Evolutionary conservation across 53 echinoderm and acorn worm species (phyloP).

Genomic region (Luidia sarsii): DNA sequence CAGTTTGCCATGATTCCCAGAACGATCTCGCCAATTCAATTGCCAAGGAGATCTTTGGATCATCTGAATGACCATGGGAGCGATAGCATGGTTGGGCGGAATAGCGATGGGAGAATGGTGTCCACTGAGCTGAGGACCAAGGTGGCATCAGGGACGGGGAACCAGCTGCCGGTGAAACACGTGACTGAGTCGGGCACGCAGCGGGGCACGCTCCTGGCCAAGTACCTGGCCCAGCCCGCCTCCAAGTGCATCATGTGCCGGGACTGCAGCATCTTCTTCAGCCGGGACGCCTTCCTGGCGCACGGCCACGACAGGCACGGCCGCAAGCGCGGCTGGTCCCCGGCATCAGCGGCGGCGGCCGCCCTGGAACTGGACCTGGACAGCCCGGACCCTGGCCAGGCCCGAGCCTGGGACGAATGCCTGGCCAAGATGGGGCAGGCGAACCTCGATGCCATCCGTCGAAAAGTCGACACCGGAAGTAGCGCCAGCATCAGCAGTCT

Average conservation of each 20-base stretch:
- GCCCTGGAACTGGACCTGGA: conserved; percentile 63
- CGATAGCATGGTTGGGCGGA: conserved; percentile 35
- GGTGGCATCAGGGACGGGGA: conserved; percentile 6
- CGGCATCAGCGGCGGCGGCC: conserved; percentile 4
- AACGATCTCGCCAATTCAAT: conserved; percentile 25
- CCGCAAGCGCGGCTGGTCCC: conserved; percentile 59
- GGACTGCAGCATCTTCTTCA: conserved; percentile 82
- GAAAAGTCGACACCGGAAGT: too few relatives aligned
- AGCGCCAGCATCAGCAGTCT: not conserved
- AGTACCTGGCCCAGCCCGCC: conserved; percentile 60
- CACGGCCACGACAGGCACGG: conserved; percentile 80
- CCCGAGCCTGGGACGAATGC: conserved; percentile 64
- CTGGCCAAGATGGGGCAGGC: conserved; percentile 45
- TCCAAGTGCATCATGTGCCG: conserved; percentile 81
- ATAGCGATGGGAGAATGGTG: not conserved
- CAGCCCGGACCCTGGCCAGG: conserved; percentile 61
- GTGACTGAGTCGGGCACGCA: conserved; percentile 60
- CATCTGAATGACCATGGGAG: conserved; percentile 7
- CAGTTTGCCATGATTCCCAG: conserved; percentile 13
- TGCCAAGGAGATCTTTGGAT: not conserved
- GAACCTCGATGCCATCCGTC: not conserved
- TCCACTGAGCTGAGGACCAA: not conserved
- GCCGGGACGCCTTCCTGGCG: conserved; percentile 66
- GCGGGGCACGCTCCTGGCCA: conserved; percentile 58
- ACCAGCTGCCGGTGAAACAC: conserved; percentile 73